A percentile compares a stretch with the other conserved stretches of the same genome.
Conservation (phyloP, 2,888 invertebrate genomes). For the Bimastos eiseni region DNA sequence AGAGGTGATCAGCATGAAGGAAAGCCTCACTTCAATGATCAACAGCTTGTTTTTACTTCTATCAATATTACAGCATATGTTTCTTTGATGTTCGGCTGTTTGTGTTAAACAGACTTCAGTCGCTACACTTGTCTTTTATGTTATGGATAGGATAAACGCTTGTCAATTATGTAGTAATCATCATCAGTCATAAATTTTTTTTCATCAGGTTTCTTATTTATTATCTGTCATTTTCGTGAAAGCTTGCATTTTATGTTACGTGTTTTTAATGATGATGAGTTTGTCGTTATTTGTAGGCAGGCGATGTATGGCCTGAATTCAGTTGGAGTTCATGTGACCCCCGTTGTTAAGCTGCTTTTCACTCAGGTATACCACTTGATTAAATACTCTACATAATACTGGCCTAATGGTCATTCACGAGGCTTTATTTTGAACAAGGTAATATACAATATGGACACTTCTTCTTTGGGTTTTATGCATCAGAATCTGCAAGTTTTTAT, state of each 20-base stretch:
- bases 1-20: background rate
- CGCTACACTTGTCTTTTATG: background rate
- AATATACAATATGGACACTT: no score
- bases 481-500: no score
- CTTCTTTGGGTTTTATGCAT: no score
- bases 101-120: background rate
- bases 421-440: background rate
- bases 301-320: constrained; percentile 63
- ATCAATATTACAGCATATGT: background rate
- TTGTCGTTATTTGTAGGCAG: constrained; percentile 49
- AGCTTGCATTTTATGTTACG: background rate
- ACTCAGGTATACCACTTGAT: constrained; percentile 63
- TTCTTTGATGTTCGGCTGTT: background rate
- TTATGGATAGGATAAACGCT: background rate
- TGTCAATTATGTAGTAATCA: background rate
- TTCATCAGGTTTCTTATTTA: no score
- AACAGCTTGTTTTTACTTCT: background rate
- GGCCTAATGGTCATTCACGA: no score
- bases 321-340: constrained; percentile 64
- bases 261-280: background rate
- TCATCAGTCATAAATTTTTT: background rate
- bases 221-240: background rate
- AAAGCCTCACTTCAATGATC: no score
- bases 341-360: constrained; percentile 63
- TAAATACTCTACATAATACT: no score